Evolutionary conservation across 2,888 invertebrate genomes (phyloP), one percentile per base, ranked within the genome.

Genomic region (Oscheius onirici): DNA sequence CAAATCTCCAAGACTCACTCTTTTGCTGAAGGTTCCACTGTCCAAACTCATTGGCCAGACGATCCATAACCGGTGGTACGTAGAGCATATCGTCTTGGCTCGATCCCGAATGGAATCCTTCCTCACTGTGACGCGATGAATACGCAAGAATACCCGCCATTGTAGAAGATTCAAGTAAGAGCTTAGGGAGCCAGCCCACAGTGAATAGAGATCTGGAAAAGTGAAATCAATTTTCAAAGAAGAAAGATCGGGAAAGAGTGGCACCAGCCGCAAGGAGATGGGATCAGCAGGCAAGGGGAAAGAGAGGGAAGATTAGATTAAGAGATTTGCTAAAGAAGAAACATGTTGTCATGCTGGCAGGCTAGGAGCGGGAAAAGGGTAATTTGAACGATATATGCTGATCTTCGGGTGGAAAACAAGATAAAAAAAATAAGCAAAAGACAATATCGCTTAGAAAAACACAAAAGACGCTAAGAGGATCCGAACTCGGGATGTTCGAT

Each of bases 101-200:
- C 15, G 24, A 22, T 13, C 67, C 67, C 0, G 67, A 68, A 20
- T 68, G 67, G 24, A 68, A 68, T 20, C 67, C 67, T 17, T 68
- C 67, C 41, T 68, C 67, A 24, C 67, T 68, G 20, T 43, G 51
- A 22, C 67, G 67, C 11, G 67, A 68, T 22, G 26, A 68, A 26
- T 40, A 68, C 1, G 49, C 26, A 28, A 20, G 46, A 17, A 49
- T 24, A 63, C 63, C 63, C 63, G 63, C 63, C 63, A 63, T 63
- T 60, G 26, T 52, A n/a, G n/a, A n/a, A 26, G 1, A 11, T 26
- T n/a, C 20, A 24, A 24, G 17, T n/a, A 44, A 24, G 22, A n/a
- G 26, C 8, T n/a, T 26, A 26, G 46, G 49, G 63, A 63, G 63
- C 63, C 63, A 63, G 63, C 63, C 63, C 63, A 55, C 26, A 55